Evolutionary conservation across 2,113 vertebrate genomes (phyloP).

Genomic region (Sphyrna mokarran): DNA sequence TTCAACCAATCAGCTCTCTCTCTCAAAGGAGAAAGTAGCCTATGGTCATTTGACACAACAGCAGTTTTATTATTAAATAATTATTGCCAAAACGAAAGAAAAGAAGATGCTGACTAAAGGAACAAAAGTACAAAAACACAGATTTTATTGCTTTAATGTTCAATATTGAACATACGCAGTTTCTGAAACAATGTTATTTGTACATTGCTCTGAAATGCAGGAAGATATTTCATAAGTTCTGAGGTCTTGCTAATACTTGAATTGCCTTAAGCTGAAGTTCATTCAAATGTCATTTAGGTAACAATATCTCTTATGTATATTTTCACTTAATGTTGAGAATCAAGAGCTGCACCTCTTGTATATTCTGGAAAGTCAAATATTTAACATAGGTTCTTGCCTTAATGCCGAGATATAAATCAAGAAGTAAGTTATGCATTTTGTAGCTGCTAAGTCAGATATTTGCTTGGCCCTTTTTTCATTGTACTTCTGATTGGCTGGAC

Average conservation of each 20-base stretch:
- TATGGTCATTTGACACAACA: no score
- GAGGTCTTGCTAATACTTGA: neutral
- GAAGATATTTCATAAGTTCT: neutral
- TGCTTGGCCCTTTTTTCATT: neutral
- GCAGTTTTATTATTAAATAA: neutral
- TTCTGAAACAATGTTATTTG: neutral
- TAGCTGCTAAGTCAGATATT: neutral
- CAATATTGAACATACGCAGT: neutral
- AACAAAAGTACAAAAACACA: neutral
- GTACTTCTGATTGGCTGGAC: neutral
- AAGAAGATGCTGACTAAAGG: neutral
- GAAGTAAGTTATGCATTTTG: neutral
- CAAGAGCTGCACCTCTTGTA: neutral
- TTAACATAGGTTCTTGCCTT: neutral
- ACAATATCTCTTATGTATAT: neutral
- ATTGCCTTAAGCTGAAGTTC: neutral
- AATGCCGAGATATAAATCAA: neutral
- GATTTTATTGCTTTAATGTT: neutral
- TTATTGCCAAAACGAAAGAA: neutral
- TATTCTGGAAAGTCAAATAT: constrained; percentile 16
- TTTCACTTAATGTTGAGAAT: neutral
- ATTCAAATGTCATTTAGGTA: neutral
- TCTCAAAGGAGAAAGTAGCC: no score
- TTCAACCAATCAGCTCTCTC: no score
- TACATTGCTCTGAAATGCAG: neutral